Evolutionary conservation across 1,140 invertebrate species (phyloP).

Genomic region (Aradophagus sp.): DNA sequence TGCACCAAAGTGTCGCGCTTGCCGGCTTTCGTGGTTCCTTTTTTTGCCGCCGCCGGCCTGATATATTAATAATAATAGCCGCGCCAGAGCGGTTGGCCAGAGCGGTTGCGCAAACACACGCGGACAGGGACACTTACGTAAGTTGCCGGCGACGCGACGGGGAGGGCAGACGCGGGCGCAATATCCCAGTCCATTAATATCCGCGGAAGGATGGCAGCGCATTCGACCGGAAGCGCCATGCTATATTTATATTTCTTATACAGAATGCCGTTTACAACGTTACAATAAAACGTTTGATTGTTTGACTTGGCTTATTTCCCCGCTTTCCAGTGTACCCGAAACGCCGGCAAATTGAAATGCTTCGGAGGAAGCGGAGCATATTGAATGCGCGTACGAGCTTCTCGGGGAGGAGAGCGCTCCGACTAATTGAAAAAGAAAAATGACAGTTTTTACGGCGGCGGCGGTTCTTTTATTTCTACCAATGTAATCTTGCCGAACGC

Average conservation of each 20-base stretch:
- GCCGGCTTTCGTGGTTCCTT: no score
- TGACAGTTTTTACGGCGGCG: no score
- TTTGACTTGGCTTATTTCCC: constrained; percentile 30
- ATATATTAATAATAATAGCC: constrained; percentile 52
- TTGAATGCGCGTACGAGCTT: no score
- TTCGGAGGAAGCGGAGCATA: no score
- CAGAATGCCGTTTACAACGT: constrained; percentile 21
- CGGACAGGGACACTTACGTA: constrained; percentile 4
- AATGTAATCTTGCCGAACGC: background rate
- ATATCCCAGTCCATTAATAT: constrained; percentile 69
- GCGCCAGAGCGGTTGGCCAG: constrained; percentile 11
- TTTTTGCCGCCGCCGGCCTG: constrained; percentile 16
- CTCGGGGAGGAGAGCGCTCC: no score
- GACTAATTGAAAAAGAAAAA: no score
- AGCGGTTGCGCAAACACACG: constrained; percentile 10
- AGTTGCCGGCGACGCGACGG: constrained; percentile 7
- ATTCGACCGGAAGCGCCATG: constrained; percentile 48
- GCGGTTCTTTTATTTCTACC: no score
- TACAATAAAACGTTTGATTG: constrained; percentile 48
- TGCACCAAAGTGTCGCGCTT: no score
- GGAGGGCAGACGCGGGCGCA: constrained; percentile 61
- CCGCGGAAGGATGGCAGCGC: constrained; percentile 57
- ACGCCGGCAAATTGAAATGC: no score
- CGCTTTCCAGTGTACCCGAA: no score
- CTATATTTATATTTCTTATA: constrained; percentile 55